These are phyloP conservation scores for Acronicta leporina DNA, from an alignment of 2,888 invertebrate species.

Conservation along the genomic window DNA sequence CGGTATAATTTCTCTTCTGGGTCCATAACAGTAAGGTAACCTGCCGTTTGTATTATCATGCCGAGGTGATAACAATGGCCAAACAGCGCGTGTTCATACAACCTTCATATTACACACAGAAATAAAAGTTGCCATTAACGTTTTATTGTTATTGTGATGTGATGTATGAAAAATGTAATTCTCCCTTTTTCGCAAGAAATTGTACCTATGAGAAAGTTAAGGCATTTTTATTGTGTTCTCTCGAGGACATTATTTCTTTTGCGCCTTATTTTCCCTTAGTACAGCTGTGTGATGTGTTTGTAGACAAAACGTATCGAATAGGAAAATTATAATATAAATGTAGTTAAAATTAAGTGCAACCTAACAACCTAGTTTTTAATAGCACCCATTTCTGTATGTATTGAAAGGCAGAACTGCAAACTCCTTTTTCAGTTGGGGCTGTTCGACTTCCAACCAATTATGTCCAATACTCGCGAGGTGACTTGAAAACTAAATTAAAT, in stretches of 20 bases:
- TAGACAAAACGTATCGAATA: slow-evolving; percentile 30
- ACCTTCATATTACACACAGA: slow-evolving; percentile 43
- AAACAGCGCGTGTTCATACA: slow-evolving; percentile 36
- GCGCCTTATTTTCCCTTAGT: slow-evolving; percentile 28
- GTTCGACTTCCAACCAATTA: slow-evolving; percentile 55
- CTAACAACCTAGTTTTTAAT: slow-evolving; percentile 9
- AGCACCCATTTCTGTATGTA: slow-evolving; percentile 11
- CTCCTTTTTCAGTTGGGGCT: slow-evolving; percentile 22
- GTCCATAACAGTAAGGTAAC: slow-evolving; percentile 21
- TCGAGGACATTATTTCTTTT: slow-evolving; percentile 39
- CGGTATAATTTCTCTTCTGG: slow-evolving; percentile 26
- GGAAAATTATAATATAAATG: slow-evolving; percentile 6
- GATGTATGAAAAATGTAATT: slow-evolving; percentile 61
- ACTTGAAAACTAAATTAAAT: slow-evolving; percentile 50
- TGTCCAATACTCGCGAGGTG: slow-evolving; percentile 40
- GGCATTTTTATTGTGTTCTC: slow-evolving; percentile 54
- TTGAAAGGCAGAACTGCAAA: slow-evolving; percentile 29
- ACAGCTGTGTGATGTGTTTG: slow-evolving; percentile 6
- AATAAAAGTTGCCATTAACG: slow-evolving; percentile 57
- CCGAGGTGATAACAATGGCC: slow-evolving; percentile 46
- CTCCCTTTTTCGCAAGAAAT: slow-evolving; percentile 51
- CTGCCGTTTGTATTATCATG: slow-evolving; percentile 36
- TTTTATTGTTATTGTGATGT: slow-evolving; percentile 62
- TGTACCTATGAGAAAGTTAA: slow-evolving; percentile 59
- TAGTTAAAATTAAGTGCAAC: background rate